Evolutionary conservation across 2,797 vertebrate genomes (phyloP).

Genomic region (Sebastes iracundus): DNA sequence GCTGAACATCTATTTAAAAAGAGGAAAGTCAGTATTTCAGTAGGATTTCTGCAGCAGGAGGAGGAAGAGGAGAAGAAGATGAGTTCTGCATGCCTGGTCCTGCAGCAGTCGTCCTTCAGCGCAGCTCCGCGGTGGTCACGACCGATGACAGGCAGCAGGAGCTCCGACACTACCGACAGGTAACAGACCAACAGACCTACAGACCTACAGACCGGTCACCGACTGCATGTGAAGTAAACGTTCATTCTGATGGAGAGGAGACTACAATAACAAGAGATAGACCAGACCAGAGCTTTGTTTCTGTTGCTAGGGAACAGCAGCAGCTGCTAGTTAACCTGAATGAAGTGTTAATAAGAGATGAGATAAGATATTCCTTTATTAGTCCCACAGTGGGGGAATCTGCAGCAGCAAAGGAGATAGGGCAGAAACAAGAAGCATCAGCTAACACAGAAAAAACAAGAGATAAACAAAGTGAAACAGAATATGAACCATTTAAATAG

Average conservation of each 20-base stretch:
- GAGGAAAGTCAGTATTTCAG: background rate
- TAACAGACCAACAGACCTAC: background rate
- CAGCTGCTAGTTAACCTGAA: too few species aligned
- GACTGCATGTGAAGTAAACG: background rate
- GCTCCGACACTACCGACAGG: conserved; percentile 51
- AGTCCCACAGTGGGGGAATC: too few species aligned
- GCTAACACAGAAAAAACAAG: too few species aligned
- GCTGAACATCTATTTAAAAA: background rate
- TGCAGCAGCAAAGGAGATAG: too few species aligned
- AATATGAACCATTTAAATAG: too few species aligned
- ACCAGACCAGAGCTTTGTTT: too few species aligned
- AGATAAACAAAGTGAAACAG: too few species aligned
- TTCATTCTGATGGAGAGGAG: too few species aligned
- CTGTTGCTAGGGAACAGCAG: too few species aligned
- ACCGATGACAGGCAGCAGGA: conserved; percentile 16
- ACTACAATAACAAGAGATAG: background rate
- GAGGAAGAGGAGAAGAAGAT: conserved; percentile 32
- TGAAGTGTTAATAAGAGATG: too few species aligned
- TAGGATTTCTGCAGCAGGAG: background rate
- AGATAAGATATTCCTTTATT: accelerated
- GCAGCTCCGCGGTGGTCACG: conserved; percentile 14
- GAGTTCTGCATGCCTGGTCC: conserved; percentile 62
- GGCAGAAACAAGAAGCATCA: too few species aligned
- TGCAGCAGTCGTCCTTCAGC: conserved; percentile 37
- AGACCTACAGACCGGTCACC: background rate